A percentile compares a stretch with the other conserved stretches of the same genome.
Conservation (phyloP, 2,797 vertebrate species). For the Gymnothorax reevesii region DNA sequence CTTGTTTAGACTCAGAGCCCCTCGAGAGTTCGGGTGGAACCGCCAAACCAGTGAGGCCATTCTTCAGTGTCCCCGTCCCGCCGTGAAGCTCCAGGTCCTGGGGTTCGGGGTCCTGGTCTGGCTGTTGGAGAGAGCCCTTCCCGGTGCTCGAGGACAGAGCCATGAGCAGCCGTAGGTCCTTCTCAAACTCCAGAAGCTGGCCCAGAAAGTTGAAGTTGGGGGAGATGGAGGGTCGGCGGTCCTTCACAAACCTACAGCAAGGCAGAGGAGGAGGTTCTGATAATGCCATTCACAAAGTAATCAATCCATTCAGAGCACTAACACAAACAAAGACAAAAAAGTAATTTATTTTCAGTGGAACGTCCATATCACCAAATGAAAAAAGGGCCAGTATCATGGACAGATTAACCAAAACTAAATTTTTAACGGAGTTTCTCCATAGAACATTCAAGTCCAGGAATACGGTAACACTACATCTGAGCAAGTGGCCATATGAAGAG, state of each 20-base stretch:
- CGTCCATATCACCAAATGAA: too few species aligned
- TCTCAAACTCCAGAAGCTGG: slow-evolving; percentile 96
- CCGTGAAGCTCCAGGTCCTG: slow-evolving; percentile 57
- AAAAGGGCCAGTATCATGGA: too few species aligned
- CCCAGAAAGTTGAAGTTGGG: slow-evolving; percentile 99
- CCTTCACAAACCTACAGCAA: slow-evolving; percentile 88
- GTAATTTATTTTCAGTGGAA: too few species aligned
- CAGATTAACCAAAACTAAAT: too few species aligned
- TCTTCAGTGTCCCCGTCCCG: not conserved
- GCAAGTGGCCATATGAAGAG: not conserved
- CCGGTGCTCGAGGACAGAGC: slow-evolving; percentile 57
- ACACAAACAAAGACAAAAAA: not conserved
- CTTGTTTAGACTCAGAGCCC: slow-evolving; percentile 65
- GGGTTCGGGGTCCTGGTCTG: slow-evolving; percentile 44
- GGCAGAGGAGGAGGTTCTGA: not conserved
- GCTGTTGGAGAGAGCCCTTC: slow-evolving; percentile 39
- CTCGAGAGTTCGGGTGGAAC: slow-evolving; percentile 50
- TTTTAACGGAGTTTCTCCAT: too few species aligned
- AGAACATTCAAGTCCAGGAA: too few species aligned
- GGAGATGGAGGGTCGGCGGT: slow-evolving; percentile 93
- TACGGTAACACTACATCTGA: too few species aligned
- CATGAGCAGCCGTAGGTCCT: slow-evolving; percentile 83
- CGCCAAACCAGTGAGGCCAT: slow-evolving; percentile 48
- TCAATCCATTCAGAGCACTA: not conserved
- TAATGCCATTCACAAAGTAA: too few species aligned